Evolutionary conservation across 2,113 vertebrate species (phyloP).

Genomic region (Mobula hypostoma): DNA sequence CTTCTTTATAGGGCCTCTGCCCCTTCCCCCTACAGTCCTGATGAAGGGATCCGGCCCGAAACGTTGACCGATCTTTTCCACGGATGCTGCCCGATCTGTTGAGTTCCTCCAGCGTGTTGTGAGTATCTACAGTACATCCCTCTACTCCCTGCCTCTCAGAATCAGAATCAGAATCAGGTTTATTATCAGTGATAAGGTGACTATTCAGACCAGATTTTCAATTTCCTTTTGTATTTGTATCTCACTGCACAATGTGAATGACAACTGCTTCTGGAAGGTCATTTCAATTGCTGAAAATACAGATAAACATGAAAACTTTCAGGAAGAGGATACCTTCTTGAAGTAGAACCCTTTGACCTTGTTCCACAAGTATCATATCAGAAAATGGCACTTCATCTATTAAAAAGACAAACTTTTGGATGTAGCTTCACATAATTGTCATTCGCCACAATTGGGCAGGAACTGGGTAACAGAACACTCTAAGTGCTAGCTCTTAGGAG

Average conservation of each 20-base stretch:
- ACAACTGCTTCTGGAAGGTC: not conserved
- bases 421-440: too few relatives aligned
- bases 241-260: not conserved
- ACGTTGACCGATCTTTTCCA: too few relatives aligned
- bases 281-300: not conserved
- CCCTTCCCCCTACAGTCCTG: too few relatives aligned
- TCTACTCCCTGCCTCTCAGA: too few relatives aligned
- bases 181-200: not conserved
- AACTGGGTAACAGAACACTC: not conserved
- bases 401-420: not conserved
- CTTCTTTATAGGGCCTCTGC: too few relatives aligned
- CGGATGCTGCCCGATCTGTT: too few relatives aligned
- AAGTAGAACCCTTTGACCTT: not conserved
- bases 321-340: not conserved
- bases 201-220: not conserved
- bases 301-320: not conserved
- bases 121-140: too few relatives aligned
- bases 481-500: not conserved
- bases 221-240: not conserved
- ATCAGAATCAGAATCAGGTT: too few relatives aligned
- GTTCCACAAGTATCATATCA: not conserved
- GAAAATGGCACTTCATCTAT: too few relatives aligned
- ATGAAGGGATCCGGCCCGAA: too few relatives aligned
- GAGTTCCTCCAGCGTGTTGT: too few relatives aligned
- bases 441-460: not conserved